phyloP scores from a whole-genome alignment of 2,888 invertebrate genomes.

The Tiliacea aurago region DNA sequence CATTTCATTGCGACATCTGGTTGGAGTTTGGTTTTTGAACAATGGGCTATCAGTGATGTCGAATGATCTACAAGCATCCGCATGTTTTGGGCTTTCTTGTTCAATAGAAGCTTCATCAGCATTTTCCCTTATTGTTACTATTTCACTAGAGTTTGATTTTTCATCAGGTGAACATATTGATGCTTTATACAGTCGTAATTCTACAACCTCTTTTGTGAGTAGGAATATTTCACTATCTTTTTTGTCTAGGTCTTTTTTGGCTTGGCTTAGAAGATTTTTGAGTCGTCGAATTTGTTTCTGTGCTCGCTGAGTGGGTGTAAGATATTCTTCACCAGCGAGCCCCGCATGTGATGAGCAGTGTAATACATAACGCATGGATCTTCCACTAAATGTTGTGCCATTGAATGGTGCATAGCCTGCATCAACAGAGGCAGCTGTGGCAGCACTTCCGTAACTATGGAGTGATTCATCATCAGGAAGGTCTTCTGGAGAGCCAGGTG shows the following conservation, averaged over 20 bases:
- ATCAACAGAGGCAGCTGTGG: slow-evolving; percentile 95
- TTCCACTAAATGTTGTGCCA: slow-evolving; percentile 93
- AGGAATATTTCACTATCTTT: slow-evolving; percentile 95
- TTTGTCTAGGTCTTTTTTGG: slow-evolving; percentile 94
- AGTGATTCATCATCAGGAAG: slow-evolving; percentile 94
- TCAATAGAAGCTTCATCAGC: slow-evolving; percentile 83
- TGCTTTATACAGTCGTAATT: slow-evolving; percentile 94
- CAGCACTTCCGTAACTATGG: slow-evolving; percentile 94
- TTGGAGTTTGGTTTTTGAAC: slow-evolving; percentile 86
- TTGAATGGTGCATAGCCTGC: slow-evolving; percentile 95
- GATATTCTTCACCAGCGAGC: slow-evolving; percentile 94
- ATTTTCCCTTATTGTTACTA: slow-evolving; percentile 94
- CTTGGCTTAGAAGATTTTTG: slow-evolving; percentile 93
- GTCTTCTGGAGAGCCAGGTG: slow-evolving; percentile 92
- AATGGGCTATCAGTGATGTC: slow-evolving; percentile 88
- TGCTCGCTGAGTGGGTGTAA: slow-evolving; percentile 97
- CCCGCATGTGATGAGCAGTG: slow-evolving; percentile 96
- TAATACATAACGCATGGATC: slow-evolving; percentile 94
- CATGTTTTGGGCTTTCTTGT: slow-evolving; percentile 80
- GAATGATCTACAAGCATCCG: slow-evolving; percentile 84
- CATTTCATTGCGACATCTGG: slow-evolving; percentile 91
- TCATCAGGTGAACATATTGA: slow-evolving; percentile 95
- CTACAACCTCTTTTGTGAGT: slow-evolving; percentile 95
- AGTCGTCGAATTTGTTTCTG: slow-evolving; percentile 95
- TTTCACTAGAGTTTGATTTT: slow-evolving; percentile 94